Base-by-base conservation (phyloP, 2,888 invertebrate genomes). In the Adela reaumurella region DNA sequence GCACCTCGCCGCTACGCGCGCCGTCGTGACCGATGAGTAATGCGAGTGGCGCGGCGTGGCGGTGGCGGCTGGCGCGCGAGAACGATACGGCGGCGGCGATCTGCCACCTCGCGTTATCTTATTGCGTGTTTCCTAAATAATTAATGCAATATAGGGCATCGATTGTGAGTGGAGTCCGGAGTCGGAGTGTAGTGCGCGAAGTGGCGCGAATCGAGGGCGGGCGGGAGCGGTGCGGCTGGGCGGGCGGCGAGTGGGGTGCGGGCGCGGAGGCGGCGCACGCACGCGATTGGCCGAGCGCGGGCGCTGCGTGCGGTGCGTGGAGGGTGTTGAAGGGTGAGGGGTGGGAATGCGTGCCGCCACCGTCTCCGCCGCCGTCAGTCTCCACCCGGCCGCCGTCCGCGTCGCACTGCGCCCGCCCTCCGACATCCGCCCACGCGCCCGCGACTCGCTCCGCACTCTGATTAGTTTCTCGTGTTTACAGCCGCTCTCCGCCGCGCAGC, bases 71-170 rank as follows among this genome's bases (percentile, higher is more conserved):
- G 24, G 17, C 17, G 18, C 5, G 17, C 8, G 44, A 44, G 17
- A 11, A 17, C 5, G 18, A 44, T n/a, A 20, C 24, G 28, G 46
- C 45, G 11, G 48, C 49, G 28, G 48, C 48, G 50, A 77, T 76
- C 79, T 77, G 70, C 70, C 74, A 74, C 71, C 74, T 77, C 66
- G 69, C 70, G 77, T 77, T 79, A 78, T 78, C 77, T 77, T 76
- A 78, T 79, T 77, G 79, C 78, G 79, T 80, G 80, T 76, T 79
- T 78, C 77, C 76, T 77, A 77, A 79, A 79, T 79, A 80, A 80
- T 80, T 80, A 80, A 79, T 79, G 79, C 78, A 78, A 77, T 77
- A 76, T 77, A 77, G 77, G 78, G 77, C 78, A 78, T 77, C 77
- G 77, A 78, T 77, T 77, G 76, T 77, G 70, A 77, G 76, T 28